These are phyloP conservation scores for Adoxophyes honmai DNA, from an alignment of 1,140 invertebrate species.

Conservation along the genomic window DNA sequence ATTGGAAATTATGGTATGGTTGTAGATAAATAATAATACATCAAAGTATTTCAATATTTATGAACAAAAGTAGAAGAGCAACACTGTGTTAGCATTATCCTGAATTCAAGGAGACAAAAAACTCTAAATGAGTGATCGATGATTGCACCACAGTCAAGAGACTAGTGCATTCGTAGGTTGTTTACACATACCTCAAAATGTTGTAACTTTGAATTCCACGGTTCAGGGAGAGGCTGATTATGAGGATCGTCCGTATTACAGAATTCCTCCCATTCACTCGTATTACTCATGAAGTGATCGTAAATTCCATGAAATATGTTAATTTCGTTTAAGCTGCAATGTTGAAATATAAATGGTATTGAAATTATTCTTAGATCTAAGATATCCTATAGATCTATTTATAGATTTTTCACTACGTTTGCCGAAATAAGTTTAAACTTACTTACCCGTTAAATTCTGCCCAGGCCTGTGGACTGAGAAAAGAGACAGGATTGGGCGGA, in stretches of 20 bases:
- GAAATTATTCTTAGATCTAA: no score
- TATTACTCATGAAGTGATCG: slow-evolving; percentile 78
- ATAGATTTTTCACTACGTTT: no score
- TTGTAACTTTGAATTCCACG: slow-evolving; percentile 81
- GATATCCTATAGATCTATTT: no score
- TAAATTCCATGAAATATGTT: slow-evolving; percentile 80
- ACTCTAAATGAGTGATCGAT: no score
- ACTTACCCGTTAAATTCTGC: slow-evolving; percentile 81
- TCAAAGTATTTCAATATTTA: no score
- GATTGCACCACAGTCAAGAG: no score
- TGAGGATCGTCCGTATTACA: slow-evolving; percentile 87
- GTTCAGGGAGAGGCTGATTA: slow-evolving; percentile 80
- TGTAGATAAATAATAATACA: no score
- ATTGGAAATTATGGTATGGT: no score
- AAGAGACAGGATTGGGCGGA: slow-evolving; percentile 50
- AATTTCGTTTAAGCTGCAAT: slow-evolving; percentile 66
- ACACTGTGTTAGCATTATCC: no score
- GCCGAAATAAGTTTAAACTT: no score
- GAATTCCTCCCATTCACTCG: slow-evolving; percentile 84
- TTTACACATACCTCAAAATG: slow-evolving; percentile 83
- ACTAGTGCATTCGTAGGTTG: neutral
- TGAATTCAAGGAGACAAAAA: no score
- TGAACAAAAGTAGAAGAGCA: no score
- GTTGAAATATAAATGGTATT: neutral
- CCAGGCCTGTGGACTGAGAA: slow-evolving; percentile 83